A percentile compares a stretch with the other conserved stretches of the same genome.
Evolutionary conservation across 1,140 invertebrate species (phyloP).

Genomic region (Drosophila setifemur): DNA sequence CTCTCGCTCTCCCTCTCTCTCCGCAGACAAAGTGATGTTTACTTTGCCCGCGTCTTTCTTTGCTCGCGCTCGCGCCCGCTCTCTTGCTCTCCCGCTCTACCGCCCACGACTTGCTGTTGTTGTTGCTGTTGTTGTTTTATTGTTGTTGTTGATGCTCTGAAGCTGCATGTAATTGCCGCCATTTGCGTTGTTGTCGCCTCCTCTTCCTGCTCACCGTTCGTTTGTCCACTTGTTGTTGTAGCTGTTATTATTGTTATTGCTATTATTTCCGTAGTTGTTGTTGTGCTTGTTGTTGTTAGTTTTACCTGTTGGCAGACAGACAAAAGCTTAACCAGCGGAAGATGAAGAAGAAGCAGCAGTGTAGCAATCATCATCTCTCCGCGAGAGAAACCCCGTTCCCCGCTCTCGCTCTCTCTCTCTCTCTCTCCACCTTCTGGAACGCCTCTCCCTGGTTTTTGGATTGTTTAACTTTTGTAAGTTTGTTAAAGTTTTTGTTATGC

Average conservation of each 20-base stretch:
- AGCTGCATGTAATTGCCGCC: slow-evolving; percentile 73
- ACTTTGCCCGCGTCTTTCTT: slow-evolving; percentile 47
- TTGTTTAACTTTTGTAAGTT: slow-evolving; percentile 65
- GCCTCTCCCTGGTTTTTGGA: not conserved
- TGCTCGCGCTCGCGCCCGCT: not conserved
- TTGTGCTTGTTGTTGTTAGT: slow-evolving; percentile 65
- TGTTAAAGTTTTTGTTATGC: slow-evolving; percentile 66
- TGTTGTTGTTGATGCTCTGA: slow-evolving; percentile 44
- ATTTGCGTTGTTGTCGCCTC: slow-evolving; percentile 62
- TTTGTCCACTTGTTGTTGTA: not conserved
- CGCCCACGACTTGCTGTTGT: not conserved
- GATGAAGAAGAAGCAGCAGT: slow-evolving; percentile 37
- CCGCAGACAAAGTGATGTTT: slow-evolving; percentile 64
- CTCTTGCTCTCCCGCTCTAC: not conserved
- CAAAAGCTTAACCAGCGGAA: slow-evolving; percentile 43
- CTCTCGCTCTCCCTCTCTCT: not conserved
- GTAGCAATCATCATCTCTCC: slow-evolving; percentile 58
- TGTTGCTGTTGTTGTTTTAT: slow-evolving; percentile 15
- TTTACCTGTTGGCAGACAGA: slow-evolving; percentile 66
- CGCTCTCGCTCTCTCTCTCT: no score
- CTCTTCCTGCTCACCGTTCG: not conserved
- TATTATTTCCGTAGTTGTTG: no score
- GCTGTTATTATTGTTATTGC: no score
- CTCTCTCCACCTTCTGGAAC: not conserved
- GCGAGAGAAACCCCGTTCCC: not conserved